Evolutionary conservation across 2,888 invertebrate genomes (phyloP).

Genomic region (Seladonia tumulorum): DNA sequence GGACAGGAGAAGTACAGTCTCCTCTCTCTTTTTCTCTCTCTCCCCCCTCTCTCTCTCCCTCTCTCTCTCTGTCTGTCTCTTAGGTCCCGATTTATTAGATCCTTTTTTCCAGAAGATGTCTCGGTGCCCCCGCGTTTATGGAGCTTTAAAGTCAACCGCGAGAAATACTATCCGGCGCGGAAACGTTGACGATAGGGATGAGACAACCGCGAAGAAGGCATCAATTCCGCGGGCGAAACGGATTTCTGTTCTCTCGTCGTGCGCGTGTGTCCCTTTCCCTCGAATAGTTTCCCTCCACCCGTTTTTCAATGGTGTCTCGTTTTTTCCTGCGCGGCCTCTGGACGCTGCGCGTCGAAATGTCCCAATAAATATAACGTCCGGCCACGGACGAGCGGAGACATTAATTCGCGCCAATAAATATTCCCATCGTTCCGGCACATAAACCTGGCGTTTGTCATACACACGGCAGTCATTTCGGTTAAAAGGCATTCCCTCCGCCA

Average conservation of each 20-base stretch:
- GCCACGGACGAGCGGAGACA: slow-evolving; percentile 73
- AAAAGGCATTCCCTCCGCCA: slow-evolving; percentile 80
- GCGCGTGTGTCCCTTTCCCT: slow-evolving; percentile 26
- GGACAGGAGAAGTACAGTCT: not conserved
- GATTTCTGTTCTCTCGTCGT: slow-evolving; percentile 1
- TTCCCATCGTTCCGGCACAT: slow-evolving; percentile 79
- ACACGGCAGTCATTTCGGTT: slow-evolving; percentile 82
- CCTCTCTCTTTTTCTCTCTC: not conserved
- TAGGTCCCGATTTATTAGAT: not conserved
- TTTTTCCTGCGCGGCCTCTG: slow-evolving; percentile 37
- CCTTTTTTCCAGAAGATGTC: not conserved
- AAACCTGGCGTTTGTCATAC: slow-evolving; percentile 81
- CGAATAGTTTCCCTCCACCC: slow-evolving; percentile 23
- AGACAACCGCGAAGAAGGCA: slow-evolving; percentile 32
- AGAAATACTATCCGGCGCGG: not conserved
- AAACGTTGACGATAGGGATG: slow-evolving; percentile 13
- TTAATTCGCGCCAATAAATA: slow-evolving; percentile 82
- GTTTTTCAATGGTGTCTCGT: slow-evolving; percentile 17
- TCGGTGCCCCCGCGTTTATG: slow-evolving; percentile 1
- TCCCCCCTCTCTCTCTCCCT: too few species aligned
- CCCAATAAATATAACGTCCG: slow-evolving; percentile 70
- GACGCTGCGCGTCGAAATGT: slow-evolving; percentile 58
- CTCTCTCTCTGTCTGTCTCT: too few species aligned
- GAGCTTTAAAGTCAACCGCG: slow-evolving; percentile 3
- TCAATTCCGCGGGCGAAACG: slow-evolving; percentile 23